These are phyloP conservation scores for Acipenser transmontanus DNA, from an alignment of 2,797 vertebrate species.

Conservation along the genomic window DNA sequence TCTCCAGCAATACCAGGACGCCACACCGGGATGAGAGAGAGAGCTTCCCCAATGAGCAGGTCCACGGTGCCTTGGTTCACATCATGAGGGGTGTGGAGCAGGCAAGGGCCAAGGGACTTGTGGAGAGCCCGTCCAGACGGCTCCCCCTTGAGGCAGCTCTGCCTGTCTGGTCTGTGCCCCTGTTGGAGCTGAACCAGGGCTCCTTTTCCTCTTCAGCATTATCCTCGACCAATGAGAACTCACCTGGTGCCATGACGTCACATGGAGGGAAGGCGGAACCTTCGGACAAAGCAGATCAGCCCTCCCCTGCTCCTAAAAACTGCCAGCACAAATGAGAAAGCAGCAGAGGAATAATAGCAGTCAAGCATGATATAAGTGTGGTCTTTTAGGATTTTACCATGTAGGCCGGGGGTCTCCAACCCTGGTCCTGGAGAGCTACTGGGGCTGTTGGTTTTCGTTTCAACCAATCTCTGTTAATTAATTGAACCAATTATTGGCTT, in stretches of 20 bases:
- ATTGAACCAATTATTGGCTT: too few species aligned
- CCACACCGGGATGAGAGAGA: slow-evolving; percentile 17
- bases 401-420: too few species aligned
- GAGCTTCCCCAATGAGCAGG: slow-evolving; percentile 23
- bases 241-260: slow-evolving; percentile 3
- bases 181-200: slow-evolving; percentile 26
- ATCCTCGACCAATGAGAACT: slow-evolving; percentile 12
- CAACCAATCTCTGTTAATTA: too few species aligned
- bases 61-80: slow-evolving; percentile 28
- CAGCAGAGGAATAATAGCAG: too few species aligned
- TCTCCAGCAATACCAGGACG: slow-evolving; percentile 30
- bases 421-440: too few species aligned
- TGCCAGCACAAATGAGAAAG: slow-evolving; percentile 26
- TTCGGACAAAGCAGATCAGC: slow-evolving; percentile 22
- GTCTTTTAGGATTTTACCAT: too few species aligned
- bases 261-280: slow-evolving; percentile 17
- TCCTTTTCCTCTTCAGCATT: not conserved
- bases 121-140: slow-evolving; percentile 21
- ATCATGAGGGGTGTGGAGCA: slow-evolving; percentile 28
- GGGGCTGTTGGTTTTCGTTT: too few species aligned
- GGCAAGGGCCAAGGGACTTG: slow-evolving; percentile 22
- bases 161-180: slow-evolving; percentile 29
- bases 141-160: slow-evolving; percentile 16
- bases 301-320: slow-evolving; percentile 22
- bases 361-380: too few species aligned